Evolutionary conservation across 2,888 invertebrate genomes (phyloP), one percentile per base, ranked within the genome.

Genomic region (Tenthredo scrophulariae): DNA sequence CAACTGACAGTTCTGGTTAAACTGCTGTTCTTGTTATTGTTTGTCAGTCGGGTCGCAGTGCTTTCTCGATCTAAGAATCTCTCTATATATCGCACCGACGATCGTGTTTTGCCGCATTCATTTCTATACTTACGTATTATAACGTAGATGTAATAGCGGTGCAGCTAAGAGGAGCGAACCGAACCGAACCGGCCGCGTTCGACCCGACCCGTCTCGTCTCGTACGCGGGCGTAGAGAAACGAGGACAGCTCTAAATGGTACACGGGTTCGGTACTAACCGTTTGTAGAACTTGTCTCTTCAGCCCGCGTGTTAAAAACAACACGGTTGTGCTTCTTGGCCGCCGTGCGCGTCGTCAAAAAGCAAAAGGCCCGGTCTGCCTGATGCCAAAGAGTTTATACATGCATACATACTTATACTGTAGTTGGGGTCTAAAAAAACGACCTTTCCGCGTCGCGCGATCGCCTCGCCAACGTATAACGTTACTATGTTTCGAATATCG

Each of bases 161-260:
- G 74, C 74, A 74, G 26, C 43, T 43, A 26, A 40, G 18, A 22
- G 18, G 18, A 74, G 43, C 13, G 13, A 40, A 26, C 72, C 9
- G 13, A 40, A 26, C 72, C 9, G 22, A 43, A 40, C 13, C 18
- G n/a, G 1, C 9, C 40, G 33, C 33, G 37, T 26, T 26, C 43
- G 43, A 37, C 37, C 37, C 37, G 37, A 7, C 29, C 29, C n/a
- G n/a, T 43, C 13, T 6, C 74, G 74, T 40, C 18, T 29, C 50
- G 18, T 80, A 22, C 62, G 37, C 37, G 62, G 40, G 37, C 58
- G 37, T 62, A 40, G 22, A 80, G 62, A 80, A 80, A 80, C 80
- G 80, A 80, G 80, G 62, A 80, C 80, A 77, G 77, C 54, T 77
- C 77, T 54, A 77, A 77, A 77, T 77, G 77, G 77, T 77, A 80